Conservation (phyloP, 2,888 invertebrate genomes). For the Brachynemurus nebulosus region DNA sequence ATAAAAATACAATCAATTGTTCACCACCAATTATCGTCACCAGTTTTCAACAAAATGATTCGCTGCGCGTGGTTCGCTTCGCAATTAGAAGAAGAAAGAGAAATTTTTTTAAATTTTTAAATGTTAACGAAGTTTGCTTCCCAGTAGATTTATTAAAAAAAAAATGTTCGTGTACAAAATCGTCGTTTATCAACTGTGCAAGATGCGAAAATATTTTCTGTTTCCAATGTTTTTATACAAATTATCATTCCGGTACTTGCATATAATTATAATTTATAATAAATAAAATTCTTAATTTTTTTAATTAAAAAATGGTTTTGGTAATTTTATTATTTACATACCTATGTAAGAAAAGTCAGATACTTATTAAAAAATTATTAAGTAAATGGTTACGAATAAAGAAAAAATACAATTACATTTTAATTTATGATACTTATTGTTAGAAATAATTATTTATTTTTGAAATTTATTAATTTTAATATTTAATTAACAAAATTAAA, state of each 20-base stretch:
- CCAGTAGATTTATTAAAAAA: slow-evolving; percentile 9
- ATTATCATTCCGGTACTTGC: slow-evolving; percentile 12
- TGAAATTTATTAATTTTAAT: too few species aligned
- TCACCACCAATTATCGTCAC: slow-evolving; percentile 15
- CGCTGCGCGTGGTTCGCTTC: slow-evolving; percentile 17
- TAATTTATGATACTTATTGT: too few species aligned
- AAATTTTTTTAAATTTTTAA: slow-evolving; percentile 13
- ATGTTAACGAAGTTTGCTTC: slow-evolving; percentile 17
- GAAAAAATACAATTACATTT: too few species aligned
- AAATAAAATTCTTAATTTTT: too few species aligned
- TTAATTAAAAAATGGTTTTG: too few species aligned
- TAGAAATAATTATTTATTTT: too few species aligned
- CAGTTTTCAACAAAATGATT: slow-evolving; percentile 14
- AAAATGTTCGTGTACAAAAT: slow-evolving; percentile 10
- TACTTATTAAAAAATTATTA: too few species aligned
- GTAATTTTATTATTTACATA: too few species aligned
- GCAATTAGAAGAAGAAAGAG: slow-evolving; percentile 11
- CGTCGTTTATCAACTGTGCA: slow-evolving; percentile 13
- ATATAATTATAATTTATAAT: too few species aligned
- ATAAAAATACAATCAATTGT: slow-evolving; percentile 19
- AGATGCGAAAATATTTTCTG: slow-evolving; percentile 10
- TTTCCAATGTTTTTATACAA: slow-evolving; percentile 13
- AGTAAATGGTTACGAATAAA: too few species aligned
- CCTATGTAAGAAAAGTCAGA: too few species aligned
- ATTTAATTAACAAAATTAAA: too few species aligned